Evolutionary conservation across 2,797 vertebrate genomes (phyloP).

Genomic region (Malurus leucopterus): DNA sequence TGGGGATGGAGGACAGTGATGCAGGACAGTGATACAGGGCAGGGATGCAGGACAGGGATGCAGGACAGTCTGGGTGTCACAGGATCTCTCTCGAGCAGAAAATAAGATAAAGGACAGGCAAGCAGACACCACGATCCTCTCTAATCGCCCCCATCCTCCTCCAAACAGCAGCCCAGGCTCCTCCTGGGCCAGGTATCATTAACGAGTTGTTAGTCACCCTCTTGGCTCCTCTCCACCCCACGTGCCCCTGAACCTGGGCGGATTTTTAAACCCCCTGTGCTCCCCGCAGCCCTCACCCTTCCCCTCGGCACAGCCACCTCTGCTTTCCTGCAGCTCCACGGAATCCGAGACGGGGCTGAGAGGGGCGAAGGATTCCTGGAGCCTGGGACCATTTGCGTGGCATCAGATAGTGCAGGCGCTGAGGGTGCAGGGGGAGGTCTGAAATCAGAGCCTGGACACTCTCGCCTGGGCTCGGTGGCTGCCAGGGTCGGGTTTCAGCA

Average conservation of each 20-base stretch:
- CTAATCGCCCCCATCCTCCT: neutral
- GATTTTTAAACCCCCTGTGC: neutral
- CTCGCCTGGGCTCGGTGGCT: neutral
- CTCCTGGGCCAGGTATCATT: neutral
- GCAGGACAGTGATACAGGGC: neutral
- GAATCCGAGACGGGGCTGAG: constrained; percentile 17
- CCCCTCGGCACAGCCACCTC: neutral
- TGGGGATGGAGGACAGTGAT: neutral
- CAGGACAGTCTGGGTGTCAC: neutral
- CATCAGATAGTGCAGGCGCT: neutral
- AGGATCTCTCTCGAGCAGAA: neutral
- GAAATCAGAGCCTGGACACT: neutral
- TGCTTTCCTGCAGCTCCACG: neutral
- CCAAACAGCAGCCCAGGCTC: neutral
- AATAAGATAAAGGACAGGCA: neutral
- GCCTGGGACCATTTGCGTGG: neutral
- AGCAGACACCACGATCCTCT: accelerated
- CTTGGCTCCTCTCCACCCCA: neutral
- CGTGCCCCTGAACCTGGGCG: neutral
- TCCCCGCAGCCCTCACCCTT: neutral
- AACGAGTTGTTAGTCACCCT: neutral
- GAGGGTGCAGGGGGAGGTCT: neutral
- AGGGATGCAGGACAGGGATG: neutral
- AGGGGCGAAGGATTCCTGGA: neutral
- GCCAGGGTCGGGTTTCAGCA: neutral